These are phyloP conservation scores for Xestia c-nigrum DNA, from an alignment of 2,888 invertebrate species.

Conservation along the genomic window DNA sequence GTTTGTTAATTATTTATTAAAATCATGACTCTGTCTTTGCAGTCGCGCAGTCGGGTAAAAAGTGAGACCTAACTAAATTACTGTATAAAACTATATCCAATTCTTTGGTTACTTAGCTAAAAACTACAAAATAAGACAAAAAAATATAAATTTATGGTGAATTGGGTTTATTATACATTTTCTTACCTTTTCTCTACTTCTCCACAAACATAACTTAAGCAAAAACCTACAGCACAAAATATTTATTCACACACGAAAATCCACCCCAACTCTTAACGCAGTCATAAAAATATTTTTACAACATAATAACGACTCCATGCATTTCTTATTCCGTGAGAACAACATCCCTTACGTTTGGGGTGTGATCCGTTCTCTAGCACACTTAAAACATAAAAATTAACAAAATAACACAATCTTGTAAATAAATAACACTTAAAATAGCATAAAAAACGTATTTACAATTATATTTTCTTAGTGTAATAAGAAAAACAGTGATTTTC, in stretches of 20 bases:
- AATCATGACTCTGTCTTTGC: not conserved
- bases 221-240: constrained; percentile 17
- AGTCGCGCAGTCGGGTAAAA: not conserved
- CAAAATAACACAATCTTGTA: constrained; percentile 79
- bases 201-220: not conserved
- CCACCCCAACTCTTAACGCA: constrained; percentile 43
- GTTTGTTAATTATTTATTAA: not conserved
- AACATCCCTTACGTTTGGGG: constrained; percentile 85
- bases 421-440: constrained; percentile 72
- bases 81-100: not conserved
- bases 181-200: not conserved
- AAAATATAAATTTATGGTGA: not conserved
- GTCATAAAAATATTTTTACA: constrained; percentile 59
- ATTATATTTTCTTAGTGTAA: constrained; percentile 43
- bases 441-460: constrained; percentile 36
- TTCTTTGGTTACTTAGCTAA: not conserved
- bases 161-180: not conserved
- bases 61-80: not conserved
- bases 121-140: not conserved
- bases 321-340: constrained; percentile 74
- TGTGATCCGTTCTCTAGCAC: constrained; percentile 84
- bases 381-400: constrained; percentile 81
- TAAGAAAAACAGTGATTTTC: constrained; percentile 44
- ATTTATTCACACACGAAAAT: constrained; percentile 33
- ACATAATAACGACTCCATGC: constrained; percentile 72